Conservation (phyloP, 2,113 vertebrate species). For the Cyprinus carpio region DNA sequence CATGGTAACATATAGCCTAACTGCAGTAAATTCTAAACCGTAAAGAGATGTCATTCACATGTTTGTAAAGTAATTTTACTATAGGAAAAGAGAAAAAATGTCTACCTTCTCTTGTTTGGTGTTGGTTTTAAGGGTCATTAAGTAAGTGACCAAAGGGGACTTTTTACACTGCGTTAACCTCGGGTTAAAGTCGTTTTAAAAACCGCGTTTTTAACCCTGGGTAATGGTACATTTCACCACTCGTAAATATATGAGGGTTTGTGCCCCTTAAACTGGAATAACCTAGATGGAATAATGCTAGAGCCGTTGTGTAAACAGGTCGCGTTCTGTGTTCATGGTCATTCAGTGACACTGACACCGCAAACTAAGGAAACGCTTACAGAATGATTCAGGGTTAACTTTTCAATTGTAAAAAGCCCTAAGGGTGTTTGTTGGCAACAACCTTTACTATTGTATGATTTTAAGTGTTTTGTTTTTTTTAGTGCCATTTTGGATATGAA, state of each 20-base stretch:
- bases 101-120: background rate
- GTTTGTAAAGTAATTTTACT: background rate
- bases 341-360: too few relatives aligned
- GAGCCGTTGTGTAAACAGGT: too few relatives aligned
- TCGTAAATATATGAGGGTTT: too few relatives aligned
- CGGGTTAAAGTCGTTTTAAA: too few relatives aligned
- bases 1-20: background rate
- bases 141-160: background rate
- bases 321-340: too few relatives aligned
- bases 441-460: background rate
- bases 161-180: background rate
- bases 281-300: too few relatives aligned
- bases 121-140: background rate
- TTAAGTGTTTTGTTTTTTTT: background rate
- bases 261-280: too few relatives aligned
- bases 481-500: background rate
- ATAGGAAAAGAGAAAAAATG: background rate
- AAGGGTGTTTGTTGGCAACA: background rate
- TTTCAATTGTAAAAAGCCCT: too few relatives aligned
- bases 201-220: background rate
- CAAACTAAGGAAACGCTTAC: too few relatives aligned
- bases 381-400: too few relatives aligned
- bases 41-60: background rate
- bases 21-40: background rate
- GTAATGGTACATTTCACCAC: too few relatives aligned